These are phyloP conservation scores for Mormyrus lacerda DNA, from an alignment of 2,113 vertebrate species.

Conservation along the genomic window DNA sequence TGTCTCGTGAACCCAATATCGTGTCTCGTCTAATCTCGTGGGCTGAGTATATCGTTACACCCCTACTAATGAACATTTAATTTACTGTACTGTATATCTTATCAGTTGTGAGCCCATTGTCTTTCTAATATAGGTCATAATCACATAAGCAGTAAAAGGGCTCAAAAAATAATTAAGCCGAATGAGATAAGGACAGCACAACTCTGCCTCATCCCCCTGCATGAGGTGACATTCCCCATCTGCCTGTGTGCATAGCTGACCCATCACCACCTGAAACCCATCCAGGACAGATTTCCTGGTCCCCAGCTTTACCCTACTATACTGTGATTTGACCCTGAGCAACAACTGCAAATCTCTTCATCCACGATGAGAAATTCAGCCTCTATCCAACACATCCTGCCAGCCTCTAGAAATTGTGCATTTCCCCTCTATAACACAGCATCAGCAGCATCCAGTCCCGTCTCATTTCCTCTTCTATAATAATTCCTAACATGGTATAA, in stretches of 20 bases:
- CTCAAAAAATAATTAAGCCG: not conserved
- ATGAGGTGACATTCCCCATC: not conserved
- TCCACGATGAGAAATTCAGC: not conserved
- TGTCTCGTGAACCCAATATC: no score
- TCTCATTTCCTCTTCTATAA: not conserved
- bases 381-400: not conserved
- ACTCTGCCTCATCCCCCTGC: not conserved
- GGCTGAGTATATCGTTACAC: no score
- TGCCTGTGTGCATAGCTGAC: not conserved
- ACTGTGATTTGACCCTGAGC: not conserved
- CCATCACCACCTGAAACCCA: not conserved
- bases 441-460: not conserved
- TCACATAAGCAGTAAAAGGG: not conserved
- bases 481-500: not conserved
- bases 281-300: not conserved
- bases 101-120: not conserved
- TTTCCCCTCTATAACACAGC: not conserved
- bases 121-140: not conserved
- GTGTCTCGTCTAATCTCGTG: no score
- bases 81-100: not conserved
- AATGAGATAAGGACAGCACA: not conserved
- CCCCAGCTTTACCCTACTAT: not conserved
- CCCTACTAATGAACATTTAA: not conserved
- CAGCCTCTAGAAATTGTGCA: not conserved
- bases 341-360: not conserved